Percentiles rank a stretch among this genome's conserved stretches.
Evolutionary conservation across 37 sponge, comb jelly and placozoan genomes (phyloP).

Genomic region (Agelas oroides): DNA sequence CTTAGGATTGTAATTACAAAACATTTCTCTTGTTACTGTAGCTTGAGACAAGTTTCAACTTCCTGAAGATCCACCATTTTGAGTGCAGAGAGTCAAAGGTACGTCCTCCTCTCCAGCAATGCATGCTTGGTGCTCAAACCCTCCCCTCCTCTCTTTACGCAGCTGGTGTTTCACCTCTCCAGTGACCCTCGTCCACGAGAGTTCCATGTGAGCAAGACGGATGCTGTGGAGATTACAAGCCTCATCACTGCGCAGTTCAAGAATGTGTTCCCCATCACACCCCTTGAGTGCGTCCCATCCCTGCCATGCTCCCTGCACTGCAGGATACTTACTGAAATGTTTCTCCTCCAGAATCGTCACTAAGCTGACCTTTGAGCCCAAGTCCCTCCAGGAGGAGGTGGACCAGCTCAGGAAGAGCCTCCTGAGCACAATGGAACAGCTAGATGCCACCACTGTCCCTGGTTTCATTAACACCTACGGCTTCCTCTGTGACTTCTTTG

Average conservation of each 20-base stretch:
- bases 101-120: too few relatives aligned
- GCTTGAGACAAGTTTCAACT: constrained; percentile 78
- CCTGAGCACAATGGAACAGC: constrained; percentile 59
- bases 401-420: constrained; percentile 27
- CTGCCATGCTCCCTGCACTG: too few relatives aligned
- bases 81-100: constrained; percentile 60
- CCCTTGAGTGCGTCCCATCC: constrained; percentile 52
- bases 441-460: constrained; percentile 51
- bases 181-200: constrained; percentile 55
- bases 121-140: too few relatives aligned
- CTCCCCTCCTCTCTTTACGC: too few relatives aligned
- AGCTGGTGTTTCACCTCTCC: background rate
- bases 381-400: constrained; percentile 30
- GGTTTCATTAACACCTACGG: constrained; percentile 81
- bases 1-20: too few relatives aligned
- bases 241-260: constrained; percentile 78
- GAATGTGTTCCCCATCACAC: constrained; percentile 75
- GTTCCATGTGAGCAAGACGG: constrained; percentile 43
- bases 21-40: background rate
- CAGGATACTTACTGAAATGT: too few relatives aligned
- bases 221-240: constrained; percentile 57
- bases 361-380: constrained; percentile 43
- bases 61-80: constrained; percentile 54
- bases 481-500: constrained; percentile 72
- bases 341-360: constrained; percentile 23